Evolutionary conservation across 2,113 vertebrate genomes (phyloP).

Genomic region (Lynx canadensis): DNA sequence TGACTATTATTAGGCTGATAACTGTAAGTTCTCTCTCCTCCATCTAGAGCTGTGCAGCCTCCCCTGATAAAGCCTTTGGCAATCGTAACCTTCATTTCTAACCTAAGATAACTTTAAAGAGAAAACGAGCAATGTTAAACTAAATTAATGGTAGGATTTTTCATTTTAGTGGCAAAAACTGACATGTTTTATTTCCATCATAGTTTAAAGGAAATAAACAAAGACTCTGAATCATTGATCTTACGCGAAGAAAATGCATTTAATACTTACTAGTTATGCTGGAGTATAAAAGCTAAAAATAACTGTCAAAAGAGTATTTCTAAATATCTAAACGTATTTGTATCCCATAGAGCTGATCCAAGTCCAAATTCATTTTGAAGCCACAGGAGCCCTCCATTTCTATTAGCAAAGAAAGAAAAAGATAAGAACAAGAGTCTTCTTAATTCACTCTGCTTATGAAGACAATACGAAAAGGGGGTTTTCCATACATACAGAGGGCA

Average conservation of each 20-base stretch:
- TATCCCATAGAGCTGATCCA: slow-evolving; percentile 35
- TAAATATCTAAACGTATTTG: slow-evolving; percentile 37
- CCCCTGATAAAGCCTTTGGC: not conserved
- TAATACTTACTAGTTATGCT: not conserved
- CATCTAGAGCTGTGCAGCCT: not conserved
- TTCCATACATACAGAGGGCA: not conserved
- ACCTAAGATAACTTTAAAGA: not conserved
- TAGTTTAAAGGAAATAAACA: not conserved
- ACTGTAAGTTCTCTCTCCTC: not conserved
- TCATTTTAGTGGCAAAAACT: not conserved
- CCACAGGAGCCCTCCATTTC: not conserved
- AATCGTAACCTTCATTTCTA: not conserved
- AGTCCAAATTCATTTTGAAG: slow-evolving; percentile 16
- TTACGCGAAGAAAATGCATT: not conserved
- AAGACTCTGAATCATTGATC: slow-evolving; percentile 4
- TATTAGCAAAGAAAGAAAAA: not conserved
- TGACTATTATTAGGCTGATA: not conserved
- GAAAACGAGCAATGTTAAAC: not conserved
- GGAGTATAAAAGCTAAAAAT: slow-evolving; percentile 35
- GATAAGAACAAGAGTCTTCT: not conserved
- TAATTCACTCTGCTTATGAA: not conserved
- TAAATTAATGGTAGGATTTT: not conserved
- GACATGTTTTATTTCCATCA: not conserved
- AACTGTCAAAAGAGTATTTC: slow-evolving; percentile 1
- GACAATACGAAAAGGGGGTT: not conserved